Conservation (phyloP, 2,888 invertebrate genomes). For the Neocrepidodera transversa region DNA sequence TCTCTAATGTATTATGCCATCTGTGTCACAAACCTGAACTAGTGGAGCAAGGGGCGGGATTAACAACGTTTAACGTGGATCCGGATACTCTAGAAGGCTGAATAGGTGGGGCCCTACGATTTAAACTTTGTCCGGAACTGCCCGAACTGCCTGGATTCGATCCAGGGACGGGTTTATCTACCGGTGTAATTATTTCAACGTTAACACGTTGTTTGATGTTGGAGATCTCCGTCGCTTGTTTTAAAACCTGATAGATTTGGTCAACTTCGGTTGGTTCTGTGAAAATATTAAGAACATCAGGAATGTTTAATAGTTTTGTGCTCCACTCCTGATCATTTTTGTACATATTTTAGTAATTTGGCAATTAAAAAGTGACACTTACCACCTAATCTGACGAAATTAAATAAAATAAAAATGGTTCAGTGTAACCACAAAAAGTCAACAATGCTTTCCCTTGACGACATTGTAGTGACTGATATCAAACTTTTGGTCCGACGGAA, state of each 20-base stretch:
- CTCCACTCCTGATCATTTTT: too few species aligned
- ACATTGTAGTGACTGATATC: too few species aligned
- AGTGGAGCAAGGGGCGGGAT: conserved; percentile 71
- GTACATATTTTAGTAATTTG: too few species aligned
- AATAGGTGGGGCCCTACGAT: conserved; percentile 58
- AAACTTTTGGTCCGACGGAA: too few species aligned
- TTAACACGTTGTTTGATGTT: conserved; percentile 60
- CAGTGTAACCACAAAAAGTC: too few species aligned
- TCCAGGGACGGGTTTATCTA: conserved; percentile 51
- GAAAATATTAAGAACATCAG: conserved; percentile 8
- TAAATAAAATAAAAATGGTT: too few species aligned
- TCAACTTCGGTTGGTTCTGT: conserved; percentile 71
- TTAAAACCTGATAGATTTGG: conserved; percentile 93
- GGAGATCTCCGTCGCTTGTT: conserved; percentile 90
- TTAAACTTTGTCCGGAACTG: conserved; percentile 64
- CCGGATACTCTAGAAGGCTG: conserved; percentile 60
- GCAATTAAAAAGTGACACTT: too few species aligned
- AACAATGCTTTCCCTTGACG: too few species aligned
- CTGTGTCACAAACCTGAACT: conserved; percentile 70
- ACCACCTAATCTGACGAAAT: too few species aligned
- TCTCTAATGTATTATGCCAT: too few species aligned
- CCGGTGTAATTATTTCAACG: conserved; percentile 54
- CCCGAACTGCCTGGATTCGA: conserved; percentile 58
- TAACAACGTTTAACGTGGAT: conserved; percentile 66
- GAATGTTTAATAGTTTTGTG: too few species aligned